Base-by-base conservation (phyloP, 1,140 invertebrate species). In the Diabrotica undecimpunctata region DNA sequence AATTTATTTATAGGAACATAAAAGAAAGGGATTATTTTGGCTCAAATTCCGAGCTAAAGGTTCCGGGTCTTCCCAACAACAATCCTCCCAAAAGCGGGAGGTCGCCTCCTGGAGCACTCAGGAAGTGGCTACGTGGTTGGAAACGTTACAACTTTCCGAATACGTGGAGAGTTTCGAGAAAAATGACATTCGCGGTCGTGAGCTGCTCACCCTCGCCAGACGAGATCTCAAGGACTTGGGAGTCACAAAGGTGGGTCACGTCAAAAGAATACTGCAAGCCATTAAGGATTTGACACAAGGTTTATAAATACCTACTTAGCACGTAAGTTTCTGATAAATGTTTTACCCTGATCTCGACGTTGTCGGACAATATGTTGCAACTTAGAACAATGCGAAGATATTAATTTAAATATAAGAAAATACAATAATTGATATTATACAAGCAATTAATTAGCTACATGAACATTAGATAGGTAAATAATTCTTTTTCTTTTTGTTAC, bases 241-340 rank as follows among this genome's bases (percentile, higher is more conserved):
- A 25, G 89, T 97, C 35, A 91, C 88, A 3, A 98, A 98, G 82
- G 87, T 97, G 39, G 95, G 95, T 6, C 95, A 98, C 77, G 88
- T 97, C 4, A 98, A 97, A 79, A 85, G 95, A 68, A 93, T 98
- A 66, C 87, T 96, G 64, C 92, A 95, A 78, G 94, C 91, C 11
- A 94, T 96, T 61, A 92, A 93, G 78, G 94, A 96, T 78, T 81
- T 96, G 8, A 85, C 83, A 64, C 77, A 77, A 73, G 74, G 75
- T 58, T 64, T 67, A 60, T 70, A 70, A 46, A 70, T 37, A 58
- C n/a, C n/a, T 58, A 58, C 12, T 51, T 51, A 51, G 46, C 46
- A 58, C 12, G 35, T 61, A 59, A 59, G 54, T 55, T 55, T 55
- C n/a, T 25, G 54, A 59, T 46, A 7, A 38, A 59, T 59, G 57